A percentile compares a stretch with the other conserved stretches of the same genome.
Conservation (phyloP, 2,888 invertebrate species). For the Mellilla xanthometata region DNA sequence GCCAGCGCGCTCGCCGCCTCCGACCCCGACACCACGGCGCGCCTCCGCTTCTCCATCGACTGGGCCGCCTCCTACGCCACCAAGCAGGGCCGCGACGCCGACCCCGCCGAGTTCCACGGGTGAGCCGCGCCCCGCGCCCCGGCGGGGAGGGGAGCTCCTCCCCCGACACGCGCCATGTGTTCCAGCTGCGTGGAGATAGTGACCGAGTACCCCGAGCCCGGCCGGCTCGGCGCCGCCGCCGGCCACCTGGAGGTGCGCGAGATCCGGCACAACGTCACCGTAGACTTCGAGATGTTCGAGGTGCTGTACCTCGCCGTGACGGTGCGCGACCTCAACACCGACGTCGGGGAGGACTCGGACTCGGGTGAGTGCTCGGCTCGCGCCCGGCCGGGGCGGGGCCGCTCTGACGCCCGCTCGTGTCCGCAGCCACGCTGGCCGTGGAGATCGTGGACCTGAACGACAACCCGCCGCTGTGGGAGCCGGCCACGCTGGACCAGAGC, state of each 20-base stretch:
- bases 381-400: too few relatives aligned
- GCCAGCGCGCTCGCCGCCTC: constrained; percentile 81
- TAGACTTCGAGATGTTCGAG: constrained; percentile 84
- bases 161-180: not conserved
- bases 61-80: constrained; percentile 83
- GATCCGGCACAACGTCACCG: constrained; percentile 61
- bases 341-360: constrained; percentile 65
- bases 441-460: constrained; percentile 85
- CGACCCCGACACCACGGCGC: constrained; percentile 83
- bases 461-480: constrained; percentile 81
- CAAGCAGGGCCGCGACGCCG: constrained; percentile 76
- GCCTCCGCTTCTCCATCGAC: constrained; percentile 80
- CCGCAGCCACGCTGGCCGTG: constrained; percentile 79
- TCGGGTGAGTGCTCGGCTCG: constrained; percentile 68
- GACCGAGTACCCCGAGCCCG: constrained; percentile 56
- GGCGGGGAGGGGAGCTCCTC: too few relatives aligned
- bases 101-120: constrained; percentile 51
- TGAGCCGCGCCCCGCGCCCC: constrained; percentile 33
- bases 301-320: constrained; percentile 78
- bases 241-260: constrained; percentile 63
- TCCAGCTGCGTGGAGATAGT: constrained; percentile 68
- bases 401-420: too few relatives aligned
- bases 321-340: constrained; percentile 76
- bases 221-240: constrained; percentile 46
- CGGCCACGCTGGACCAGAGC: constrained; percentile 58